These are phyloP conservation scores for Pseudochirops corinnae DNA, from an alignment of 2,797 vertebrate genomes.

Conservation along the genomic window DNA sequence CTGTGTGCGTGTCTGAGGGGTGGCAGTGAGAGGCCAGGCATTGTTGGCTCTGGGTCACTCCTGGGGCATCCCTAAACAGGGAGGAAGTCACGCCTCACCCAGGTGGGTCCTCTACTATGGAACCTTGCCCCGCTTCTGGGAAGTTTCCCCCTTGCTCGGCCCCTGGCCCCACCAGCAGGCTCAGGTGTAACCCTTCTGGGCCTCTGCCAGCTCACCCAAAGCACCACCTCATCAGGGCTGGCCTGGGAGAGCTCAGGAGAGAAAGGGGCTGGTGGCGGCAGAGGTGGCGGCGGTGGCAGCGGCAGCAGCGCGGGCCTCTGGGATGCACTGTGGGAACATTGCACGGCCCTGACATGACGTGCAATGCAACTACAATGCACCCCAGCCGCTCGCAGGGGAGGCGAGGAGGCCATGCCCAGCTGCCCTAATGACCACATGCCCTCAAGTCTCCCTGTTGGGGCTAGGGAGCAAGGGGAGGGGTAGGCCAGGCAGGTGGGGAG, in stretches of 20 bases:
- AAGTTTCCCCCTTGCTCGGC: not conserved
- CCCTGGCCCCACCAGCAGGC: not conserved
- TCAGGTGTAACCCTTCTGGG: not conserved
- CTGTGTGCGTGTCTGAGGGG: too few relatives aligned
- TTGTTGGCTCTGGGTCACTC: not conserved
- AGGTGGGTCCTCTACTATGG: not conserved
- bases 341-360: conserved; percentile 92
- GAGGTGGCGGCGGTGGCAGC: conserved; percentile 59
- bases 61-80: not conserved
- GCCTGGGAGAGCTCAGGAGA: not conserved
- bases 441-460: not conserved
- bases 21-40: too few relatives aligned
- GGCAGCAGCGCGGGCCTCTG: conserved; percentile 89
- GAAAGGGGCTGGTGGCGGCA: conserved; percentile 63
- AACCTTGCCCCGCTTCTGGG: too few relatives aligned
- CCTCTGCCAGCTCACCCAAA: not conserved
- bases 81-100: not conserved
- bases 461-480: not conserved
- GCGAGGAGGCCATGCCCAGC: accelerated
- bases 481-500: not conserved
- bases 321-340: conserved; percentile 98
- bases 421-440: not conserved
- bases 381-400: conserved; percentile 87
- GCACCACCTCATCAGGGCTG: not conserved
- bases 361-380: conserved; percentile 99